Evolutionary conservation across 2,113 vertebrate species (phyloP).

Genomic region (Turdus rufiventris): DNA sequence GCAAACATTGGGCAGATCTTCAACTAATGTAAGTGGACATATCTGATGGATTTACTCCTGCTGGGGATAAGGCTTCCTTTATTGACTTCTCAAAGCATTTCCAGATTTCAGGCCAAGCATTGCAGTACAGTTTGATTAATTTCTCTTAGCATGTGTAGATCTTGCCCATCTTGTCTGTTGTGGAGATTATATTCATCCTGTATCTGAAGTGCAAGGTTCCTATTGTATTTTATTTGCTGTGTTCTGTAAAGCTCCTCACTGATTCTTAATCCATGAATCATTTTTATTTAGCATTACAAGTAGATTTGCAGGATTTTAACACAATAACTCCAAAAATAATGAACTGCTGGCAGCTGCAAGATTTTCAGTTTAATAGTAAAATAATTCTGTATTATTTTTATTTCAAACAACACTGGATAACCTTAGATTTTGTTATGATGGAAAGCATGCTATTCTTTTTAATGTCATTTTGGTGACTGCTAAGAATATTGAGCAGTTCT

Average conservation of each 20-base stretch:
- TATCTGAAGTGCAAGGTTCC: constrained; percentile 34
- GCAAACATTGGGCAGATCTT: background rate
- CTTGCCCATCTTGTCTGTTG: constrained; percentile 46
- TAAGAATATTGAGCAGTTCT: constrained; percentile 1
- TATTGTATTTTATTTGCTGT: constrained; percentile 20
- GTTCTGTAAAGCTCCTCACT: constrained; percentile 1
- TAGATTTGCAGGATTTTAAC: constrained; percentile 61
- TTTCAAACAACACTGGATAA: constrained; percentile 50
- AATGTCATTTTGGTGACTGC: background rate
- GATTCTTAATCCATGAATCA: constrained; percentile 53
- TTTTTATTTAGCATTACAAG: constrained; percentile 51
- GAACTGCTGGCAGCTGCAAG: constrained; percentile 23
- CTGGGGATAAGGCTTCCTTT: background rate
- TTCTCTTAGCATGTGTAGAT: constrained; percentile 57
- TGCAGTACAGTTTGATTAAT: constrained; percentile 64
- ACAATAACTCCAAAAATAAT: constrained; percentile 47
- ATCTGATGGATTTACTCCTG: constrained; percentile 8
- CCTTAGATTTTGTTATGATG: constrained; percentile 23
- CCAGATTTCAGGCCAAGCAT: constrained; percentile 7
- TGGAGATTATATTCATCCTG: constrained; percentile 41
- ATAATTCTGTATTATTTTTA: constrained; percentile 39
- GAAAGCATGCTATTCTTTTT: constrained; percentile 25
- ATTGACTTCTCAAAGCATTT: constrained; percentile 24
- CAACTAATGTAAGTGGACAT: background rate
- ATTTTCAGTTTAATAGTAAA: constrained; percentile 49